Conservation (phyloP, 2,797 vertebrate genomes). For the Phaenicophaeus curvirostris region DNA sequence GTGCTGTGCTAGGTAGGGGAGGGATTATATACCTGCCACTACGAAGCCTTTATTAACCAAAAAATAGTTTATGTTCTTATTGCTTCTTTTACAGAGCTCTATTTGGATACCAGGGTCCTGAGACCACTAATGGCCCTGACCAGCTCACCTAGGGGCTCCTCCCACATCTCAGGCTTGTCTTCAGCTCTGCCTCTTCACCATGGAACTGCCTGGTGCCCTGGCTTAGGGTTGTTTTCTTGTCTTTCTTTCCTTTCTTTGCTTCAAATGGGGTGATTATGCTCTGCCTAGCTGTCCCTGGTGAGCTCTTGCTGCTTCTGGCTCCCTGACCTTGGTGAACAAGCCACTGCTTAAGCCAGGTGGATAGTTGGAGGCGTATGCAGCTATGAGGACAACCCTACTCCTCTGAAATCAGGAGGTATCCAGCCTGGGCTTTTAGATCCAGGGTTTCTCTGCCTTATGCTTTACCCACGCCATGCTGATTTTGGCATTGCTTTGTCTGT, state of each 20-base stretch:
- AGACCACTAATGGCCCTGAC: not conserved
- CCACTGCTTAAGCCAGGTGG: not conserved
- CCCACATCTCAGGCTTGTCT: not conserved
- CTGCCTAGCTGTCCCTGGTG: rapidly evolving
- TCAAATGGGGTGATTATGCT: not conserved
- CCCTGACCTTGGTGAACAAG: not conserved
- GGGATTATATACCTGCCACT: not conserved
- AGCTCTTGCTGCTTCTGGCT: not conserved
- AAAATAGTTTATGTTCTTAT: not conserved
- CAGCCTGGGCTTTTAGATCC: not conserved
- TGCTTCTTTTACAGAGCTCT: not conserved
- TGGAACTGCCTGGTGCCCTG: rapidly evolving
- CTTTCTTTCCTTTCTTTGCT: not conserved
- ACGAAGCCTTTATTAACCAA: not conserved
- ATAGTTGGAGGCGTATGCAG: not conserved
- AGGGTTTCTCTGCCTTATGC: not conserved
- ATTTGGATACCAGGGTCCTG: not conserved
- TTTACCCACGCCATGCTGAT: not conserved
- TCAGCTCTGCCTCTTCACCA: not conserved
- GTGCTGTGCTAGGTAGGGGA: not conserved
- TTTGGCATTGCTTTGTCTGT: not conserved
- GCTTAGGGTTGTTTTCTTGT: not conserved
- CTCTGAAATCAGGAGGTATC: not conserved
- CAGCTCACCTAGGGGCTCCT: not conserved
- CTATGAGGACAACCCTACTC: not conserved